Evolutionary conservation across 2,888 invertebrate species (phyloP).

Genomic region (Microdon myrmicae): DNA sequence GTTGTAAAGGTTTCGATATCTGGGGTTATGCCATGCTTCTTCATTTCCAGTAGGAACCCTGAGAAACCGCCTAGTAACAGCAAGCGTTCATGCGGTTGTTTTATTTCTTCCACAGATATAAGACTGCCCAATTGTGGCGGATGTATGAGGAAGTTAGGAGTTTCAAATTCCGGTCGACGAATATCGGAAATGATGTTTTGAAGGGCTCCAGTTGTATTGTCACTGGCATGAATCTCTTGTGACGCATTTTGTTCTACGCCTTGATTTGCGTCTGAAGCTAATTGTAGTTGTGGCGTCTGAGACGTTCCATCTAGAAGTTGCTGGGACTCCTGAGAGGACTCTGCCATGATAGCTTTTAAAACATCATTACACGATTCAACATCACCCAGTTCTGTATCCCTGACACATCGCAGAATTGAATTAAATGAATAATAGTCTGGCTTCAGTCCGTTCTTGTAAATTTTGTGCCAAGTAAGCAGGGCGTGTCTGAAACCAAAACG

Average conservation of each 20-base stretch:
- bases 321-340: not conserved
- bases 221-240: not conserved
- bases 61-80: constrained; percentile 79
- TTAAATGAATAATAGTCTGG: constrained; percentile 83
- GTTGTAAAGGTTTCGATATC: constrained; percentile 83
- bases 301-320: too few relatives aligned
- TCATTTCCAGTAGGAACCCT: constrained; percentile 82
- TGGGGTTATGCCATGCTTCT: constrained; percentile 73
- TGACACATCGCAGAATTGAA: constrained; percentile 79
- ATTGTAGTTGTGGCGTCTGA: not conserved
- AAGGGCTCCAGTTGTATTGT: not conserved
- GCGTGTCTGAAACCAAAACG: constrained; percentile 84
- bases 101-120: constrained; percentile 71
- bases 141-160: constrained; percentile 76
- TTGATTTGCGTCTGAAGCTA: not conserved
- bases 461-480: constrained; percentile 86
- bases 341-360: constrained; percentile 62
- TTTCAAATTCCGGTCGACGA: constrained; percentile 55
- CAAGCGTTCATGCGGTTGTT: constrained; percentile 74
- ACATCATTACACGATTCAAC: constrained; percentile 70
- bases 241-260: constrained; percentile 23
- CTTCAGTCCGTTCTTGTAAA: constrained; percentile 73
- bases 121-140: constrained; percentile 73
- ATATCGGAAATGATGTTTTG: constrained; percentile 5
- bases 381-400: constrained; percentile 84